Conservation (phyloP, 2,113 vertebrate species). For the Poeciliopsis occidentalis region DNA sequence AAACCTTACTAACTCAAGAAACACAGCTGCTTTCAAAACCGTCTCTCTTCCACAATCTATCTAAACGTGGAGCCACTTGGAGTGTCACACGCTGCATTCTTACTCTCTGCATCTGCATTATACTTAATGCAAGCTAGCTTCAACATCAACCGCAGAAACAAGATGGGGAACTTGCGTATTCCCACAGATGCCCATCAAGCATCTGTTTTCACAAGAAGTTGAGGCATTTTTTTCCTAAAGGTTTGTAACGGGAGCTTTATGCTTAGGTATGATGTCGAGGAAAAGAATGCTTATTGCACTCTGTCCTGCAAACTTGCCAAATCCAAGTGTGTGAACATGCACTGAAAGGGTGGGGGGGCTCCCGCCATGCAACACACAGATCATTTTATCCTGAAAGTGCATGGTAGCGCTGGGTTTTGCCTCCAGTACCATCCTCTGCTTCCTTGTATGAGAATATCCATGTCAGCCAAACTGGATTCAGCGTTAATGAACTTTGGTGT, state of each 20-base stretch:
- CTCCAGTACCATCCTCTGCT: constrained; percentile 37
- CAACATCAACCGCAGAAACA: constrained; percentile 12
- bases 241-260: constrained; percentile 26
- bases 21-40: constrained; percentile 21
- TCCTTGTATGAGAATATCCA: constrained; percentile 18
- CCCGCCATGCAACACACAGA: constrained; percentile 16
- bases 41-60: constrained; percentile 32
- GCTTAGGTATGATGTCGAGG: constrained; percentile 6
- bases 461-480: constrained; percentile 22
- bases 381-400: constrained; percentile 34
- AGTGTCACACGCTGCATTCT: constrained; percentile 33
- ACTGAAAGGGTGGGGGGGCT: constrained; percentile 10
- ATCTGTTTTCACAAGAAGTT: not conserved
- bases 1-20: constrained; percentile 38
- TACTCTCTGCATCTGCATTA: constrained; percentile 21
- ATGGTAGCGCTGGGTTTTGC: constrained; percentile 35
- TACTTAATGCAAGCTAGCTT: constrained; percentile 20
- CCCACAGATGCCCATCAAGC: constrained; percentile 15
- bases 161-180: not conserved
- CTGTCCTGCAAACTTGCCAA: constrained; percentile 29
- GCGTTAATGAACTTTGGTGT: constrained; percentile 17
- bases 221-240: not conserved
- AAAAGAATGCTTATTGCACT: constrained; percentile 1
- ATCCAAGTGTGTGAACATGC: constrained; percentile 23
- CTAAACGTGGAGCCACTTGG: constrained; percentile 21